Percentiles rank a stretch among this genome's conserved stretches.
Evolutionary conservation across 2,888 invertebrate species (phyloP).

Genomic region (Lycaena phlaeas): DNA sequence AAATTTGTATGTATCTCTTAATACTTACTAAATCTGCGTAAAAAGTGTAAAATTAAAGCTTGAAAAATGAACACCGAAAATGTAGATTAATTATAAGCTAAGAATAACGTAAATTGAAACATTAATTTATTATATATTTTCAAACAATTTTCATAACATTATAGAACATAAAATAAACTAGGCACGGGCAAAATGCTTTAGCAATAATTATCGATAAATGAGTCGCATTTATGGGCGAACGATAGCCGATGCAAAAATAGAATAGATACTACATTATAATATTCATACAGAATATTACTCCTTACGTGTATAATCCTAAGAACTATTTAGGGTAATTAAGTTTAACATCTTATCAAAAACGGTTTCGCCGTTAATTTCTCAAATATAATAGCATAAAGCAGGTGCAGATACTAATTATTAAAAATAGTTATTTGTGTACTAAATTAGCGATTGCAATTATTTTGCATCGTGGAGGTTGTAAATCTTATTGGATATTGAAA

Average conservation of each 20-base stretch:
- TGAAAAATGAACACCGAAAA: too few species aligned
- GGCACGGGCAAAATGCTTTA: too few species aligned
- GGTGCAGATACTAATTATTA: constrained; percentile 3
- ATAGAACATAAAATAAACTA: too few species aligned
- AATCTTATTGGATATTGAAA: constrained; percentile 10
- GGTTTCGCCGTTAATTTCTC: background rate
- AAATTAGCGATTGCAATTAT: constrained; percentile 2
- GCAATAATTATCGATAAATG: background rate
- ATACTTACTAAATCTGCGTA: too few species aligned
- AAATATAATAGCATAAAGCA: background rate
- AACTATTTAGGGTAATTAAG: constrained; percentile 1
- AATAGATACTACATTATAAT: background rate
- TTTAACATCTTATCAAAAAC: background rate
- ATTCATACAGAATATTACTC: too few species aligned
- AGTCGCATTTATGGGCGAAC: background rate
- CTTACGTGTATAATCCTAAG: background rate
- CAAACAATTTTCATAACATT: too few species aligned
- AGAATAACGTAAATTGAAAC: too few species aligned
- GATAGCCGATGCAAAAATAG: background rate
- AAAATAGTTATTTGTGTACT: background rate
- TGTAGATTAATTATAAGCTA: too few species aligned
- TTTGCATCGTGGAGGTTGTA: background rate
- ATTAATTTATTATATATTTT: too few species aligned
- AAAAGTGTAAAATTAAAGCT: too few species aligned
- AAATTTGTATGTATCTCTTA: too few species aligned